Conservation (phyloP, 2,797 vertebrate genomes). For the Sebastes oblongus region DNA sequence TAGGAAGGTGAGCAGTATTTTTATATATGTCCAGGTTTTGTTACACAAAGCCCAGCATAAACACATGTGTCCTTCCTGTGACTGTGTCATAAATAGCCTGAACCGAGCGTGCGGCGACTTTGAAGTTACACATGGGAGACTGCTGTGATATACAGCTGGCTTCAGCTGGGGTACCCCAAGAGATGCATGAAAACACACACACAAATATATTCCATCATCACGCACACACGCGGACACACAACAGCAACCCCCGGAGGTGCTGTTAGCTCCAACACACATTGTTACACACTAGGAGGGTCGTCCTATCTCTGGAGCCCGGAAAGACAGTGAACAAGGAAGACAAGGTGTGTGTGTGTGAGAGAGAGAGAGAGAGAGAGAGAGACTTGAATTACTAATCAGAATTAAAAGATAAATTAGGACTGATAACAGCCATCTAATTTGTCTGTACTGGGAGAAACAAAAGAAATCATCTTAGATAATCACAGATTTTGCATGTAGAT, state of each 20-base stretch:
- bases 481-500: not conserved
- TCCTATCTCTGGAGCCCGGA: slow-evolving; percentile 46
- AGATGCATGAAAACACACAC: slow-evolving; percentile 73
- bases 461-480: not conserved
- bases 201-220: slow-evolving; percentile 53
- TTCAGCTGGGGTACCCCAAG: slow-evolving; percentile 69
- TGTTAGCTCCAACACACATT: slow-evolving; percentile 64
- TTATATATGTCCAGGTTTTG: slow-evolving; percentile 68
- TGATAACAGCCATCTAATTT: slow-evolving; percentile 4
- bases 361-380: not conserved
- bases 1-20: slow-evolving; percentile 50
- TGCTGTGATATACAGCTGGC: slow-evolving; percentile 77
- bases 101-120: slow-evolving; percentile 68
- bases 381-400: slow-evolving; percentile 5
- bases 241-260: slow-evolving; percentile 59
- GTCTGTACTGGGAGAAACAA: not conserved
- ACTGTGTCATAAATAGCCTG: slow-evolving; percentile 79
- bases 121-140: slow-evolving; percentile 77
- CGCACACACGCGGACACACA: slow-evolving; percentile 39
- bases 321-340: slow-evolving; percentile 28
- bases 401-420: slow-evolving; percentile 11
- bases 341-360: not conserved
- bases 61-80: slow-evolving; percentile 75
- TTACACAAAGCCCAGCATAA: slow-evolving; percentile 71
- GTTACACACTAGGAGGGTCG: slow-evolving; percentile 62